phyloP scores from a whole-genome alignment of 1,140 invertebrate species.

The Drosophila neocordata region DNA sequence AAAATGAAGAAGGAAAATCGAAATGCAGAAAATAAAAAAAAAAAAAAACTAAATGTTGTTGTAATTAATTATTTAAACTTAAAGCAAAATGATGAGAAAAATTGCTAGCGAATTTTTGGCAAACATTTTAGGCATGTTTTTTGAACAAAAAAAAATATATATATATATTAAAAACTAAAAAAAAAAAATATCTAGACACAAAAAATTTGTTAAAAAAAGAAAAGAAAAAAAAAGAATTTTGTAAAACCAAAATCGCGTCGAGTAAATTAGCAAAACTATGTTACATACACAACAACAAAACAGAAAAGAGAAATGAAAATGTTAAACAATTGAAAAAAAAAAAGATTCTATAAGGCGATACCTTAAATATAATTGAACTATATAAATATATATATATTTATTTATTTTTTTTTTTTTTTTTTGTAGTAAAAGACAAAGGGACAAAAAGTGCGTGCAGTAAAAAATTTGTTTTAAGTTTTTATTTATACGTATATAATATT shows the following conservation, averaged over 20 bases:
- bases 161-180: background rate
- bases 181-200: background rate
- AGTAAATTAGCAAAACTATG: constrained; percentile 31
- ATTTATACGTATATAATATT: constrained; percentile 73
- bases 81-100: constrained; percentile 36
- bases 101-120: constrained; percentile 39
- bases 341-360: constrained; percentile 51
- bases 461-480: constrained; percentile 80
- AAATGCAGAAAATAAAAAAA: background rate
- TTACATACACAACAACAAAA: constrained; percentile 9
- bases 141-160: constrained; percentile 1
- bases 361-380: constrained; percentile 32
- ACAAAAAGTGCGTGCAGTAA: constrained; percentile 74
- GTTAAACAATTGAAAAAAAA: constrained; percentile 59
- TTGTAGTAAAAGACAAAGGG: constrained; percentile 43
- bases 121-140: constrained; percentile 11
- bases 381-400: too few relatives aligned
- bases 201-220: constrained; percentile 6
- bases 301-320: constrained; percentile 53
- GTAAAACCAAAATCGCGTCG: constrained; percentile 43
- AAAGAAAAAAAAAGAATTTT: constrained; percentile 51
- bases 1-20: background rate
- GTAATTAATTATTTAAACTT: constrained; percentile 48
- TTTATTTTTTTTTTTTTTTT: constrained; percentile 40
- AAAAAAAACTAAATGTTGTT: constrained; percentile 37